A percentile compares a stretch with the other conserved stretches of the same genome.
These are phyloP conservation scores for Fukomys damarensis DNA, from an alignment of 2,113 vertebrate species.

Conservation along the genomic window DNA sequence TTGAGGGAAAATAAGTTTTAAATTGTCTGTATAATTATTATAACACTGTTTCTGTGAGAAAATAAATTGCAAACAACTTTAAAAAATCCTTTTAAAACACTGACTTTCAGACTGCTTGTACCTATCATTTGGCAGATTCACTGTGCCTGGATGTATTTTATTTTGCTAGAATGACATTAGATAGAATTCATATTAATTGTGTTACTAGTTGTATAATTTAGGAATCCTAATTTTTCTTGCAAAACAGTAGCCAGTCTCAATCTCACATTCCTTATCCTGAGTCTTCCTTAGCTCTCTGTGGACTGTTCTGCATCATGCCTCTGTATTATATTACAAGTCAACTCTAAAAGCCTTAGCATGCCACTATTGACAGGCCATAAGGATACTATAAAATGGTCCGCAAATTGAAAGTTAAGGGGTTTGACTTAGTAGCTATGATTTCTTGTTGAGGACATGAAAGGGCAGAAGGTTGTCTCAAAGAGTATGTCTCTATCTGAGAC, in stretches of 20 bases:
- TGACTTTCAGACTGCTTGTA: background rate
- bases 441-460: background rate
- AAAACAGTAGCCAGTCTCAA: background rate
- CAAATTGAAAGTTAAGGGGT: background rate
- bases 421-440: background rate
- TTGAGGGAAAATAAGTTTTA: background rate
- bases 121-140: background rate
- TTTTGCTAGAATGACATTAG: background rate
- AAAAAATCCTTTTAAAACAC: background rate
- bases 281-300: background rate
- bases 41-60: background rate
- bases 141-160: background rate
- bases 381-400: background rate
- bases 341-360: background rate
- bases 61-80: background rate
- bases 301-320: background rate
- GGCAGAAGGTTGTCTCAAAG: background rate
- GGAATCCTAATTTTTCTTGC: background rate
- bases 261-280: background rate
- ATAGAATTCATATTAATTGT: background rate
- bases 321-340: background rate
- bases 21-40: background rate
- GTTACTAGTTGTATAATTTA: background rate
- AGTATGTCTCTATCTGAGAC: background rate
- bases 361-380: background rate